Percentiles rank a stretch among this genome's conserved stretches.
Evolutionary conservation across 2,888 invertebrate genomes (phyloP).

Genomic region (Dicyrtoma fusca): DNA sequence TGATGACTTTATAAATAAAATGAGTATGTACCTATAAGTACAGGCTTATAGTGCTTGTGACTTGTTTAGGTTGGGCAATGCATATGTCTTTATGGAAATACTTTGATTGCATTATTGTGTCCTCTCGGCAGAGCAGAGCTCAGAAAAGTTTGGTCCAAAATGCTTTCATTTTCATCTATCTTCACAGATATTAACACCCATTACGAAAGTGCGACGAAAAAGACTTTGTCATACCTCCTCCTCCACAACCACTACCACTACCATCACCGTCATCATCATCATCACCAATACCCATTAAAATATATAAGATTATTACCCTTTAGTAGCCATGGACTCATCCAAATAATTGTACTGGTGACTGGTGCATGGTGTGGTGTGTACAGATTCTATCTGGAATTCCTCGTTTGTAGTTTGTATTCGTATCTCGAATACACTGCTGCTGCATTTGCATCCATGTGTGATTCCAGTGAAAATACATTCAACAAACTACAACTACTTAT

Average conservation of each 20-base stretch:
- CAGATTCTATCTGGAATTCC: too few relatives aligned
- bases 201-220: slow-evolving; percentile 5
- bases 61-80: neutral
- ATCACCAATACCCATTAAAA: neutral
- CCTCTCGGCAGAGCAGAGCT: slow-evolving; percentile 16
- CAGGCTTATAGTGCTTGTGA: too few relatives aligned
- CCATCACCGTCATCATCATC: neutral
- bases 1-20: too few relatives aligned
- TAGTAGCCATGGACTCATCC: too few relatives aligned
- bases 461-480: slow-evolving; percentile 11
- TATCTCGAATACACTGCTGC: neutral
- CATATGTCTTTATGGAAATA: slow-evolving; percentile 15
- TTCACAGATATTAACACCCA: slow-evolving; percentile 4
- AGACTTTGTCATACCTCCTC: too few relatives aligned
- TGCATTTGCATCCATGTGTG: neutral
- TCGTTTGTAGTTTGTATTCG: too few relatives aligned
- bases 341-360: too few relatives aligned
- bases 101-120: slow-evolving; percentile 26
- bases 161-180: slow-evolving; percentile 9
- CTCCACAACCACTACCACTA: neutral
- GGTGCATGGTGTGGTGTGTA: too few relatives aligned
- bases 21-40: too few relatives aligned
- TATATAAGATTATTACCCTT: neutral
- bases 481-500: slow-evolving; percentile 23
- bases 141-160: slow-evolving; percentile 31